Evolutionary conservation across 2,113 vertebrate genomes (phyloP), one percentile per base, ranked within the genome.

Genomic region (Lepus timidus): DNA sequence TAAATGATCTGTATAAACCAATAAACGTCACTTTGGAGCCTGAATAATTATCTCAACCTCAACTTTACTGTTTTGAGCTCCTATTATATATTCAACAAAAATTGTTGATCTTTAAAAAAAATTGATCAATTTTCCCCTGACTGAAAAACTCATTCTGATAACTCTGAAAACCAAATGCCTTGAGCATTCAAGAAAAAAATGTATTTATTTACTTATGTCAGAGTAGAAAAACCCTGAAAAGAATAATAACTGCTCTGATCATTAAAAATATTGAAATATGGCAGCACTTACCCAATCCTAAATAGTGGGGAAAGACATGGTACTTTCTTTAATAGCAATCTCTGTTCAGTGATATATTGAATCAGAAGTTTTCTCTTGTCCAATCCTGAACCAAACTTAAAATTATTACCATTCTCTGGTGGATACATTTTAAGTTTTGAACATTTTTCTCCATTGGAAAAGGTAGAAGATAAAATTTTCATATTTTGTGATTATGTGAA

Each of bases 1-100:
- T 74, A 94, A 94, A 95, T 91, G 93, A 95, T 96, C 79, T 96
- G 86, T 96, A 33, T 83, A 95, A 95, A 96, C 86, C 82, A 97
- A 88, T 96, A 94, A 93, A 96, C 89, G 83, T 96, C 93, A 96
- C 79, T 97, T 80, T 91, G 64, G 61, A 83, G 58, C 83, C 16
- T 79, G 78, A 31, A 85, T 95, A 97, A 96, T 97, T 92, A 90
- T 94, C 64, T 96, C 84, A 92, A 82, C 51, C 33, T 85, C 76
- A 86, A 75, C 29, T 91, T 29, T 90, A 44, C 33, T 88, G 3
- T 96, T 96, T 88, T 79, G 39, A 44, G 36, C 52, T 93, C 65
- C 58, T n/a, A 29, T n/a, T 65, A 94, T 58, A 74, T 0, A 3
- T 9, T 89, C 70, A 67, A 1, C 89, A 36, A 52, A 93, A 91